Evolutionary conservation across 1,140 invertebrate species (phyloP).

Genomic region (Aphelenchoides avenae): DNA sequence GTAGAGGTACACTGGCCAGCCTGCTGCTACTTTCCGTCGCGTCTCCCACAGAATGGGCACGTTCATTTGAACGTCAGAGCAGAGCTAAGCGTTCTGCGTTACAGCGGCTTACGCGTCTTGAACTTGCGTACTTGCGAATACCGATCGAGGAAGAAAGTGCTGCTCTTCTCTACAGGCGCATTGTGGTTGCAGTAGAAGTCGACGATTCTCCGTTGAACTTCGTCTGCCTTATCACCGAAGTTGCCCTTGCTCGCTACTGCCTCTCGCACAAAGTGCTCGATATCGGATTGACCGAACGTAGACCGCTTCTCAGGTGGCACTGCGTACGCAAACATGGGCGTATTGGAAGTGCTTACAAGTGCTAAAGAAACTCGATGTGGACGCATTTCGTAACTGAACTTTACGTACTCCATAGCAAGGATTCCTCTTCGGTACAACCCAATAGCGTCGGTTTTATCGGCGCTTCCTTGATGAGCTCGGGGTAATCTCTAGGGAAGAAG

Average conservation of each 20-base stretch:
- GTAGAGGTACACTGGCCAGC: slow-evolving; percentile 22
- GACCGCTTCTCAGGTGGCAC: slow-evolving; percentile 9
- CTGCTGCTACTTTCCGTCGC: slow-evolving; percentile 9
- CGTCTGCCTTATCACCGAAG: slow-evolving; percentile 6
- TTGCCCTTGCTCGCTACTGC: slow-evolving; percentile 7
- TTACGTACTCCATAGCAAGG: slow-evolving; percentile 21
- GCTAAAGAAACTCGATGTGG: slow-evolving; percentile 3
- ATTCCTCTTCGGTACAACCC: slow-evolving; percentile 20
- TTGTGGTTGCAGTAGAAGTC: slow-evolving; percentile 18
- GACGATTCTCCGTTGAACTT: not conserved
- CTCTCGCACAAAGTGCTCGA: too few relatives aligned
- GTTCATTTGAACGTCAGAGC: slow-evolving; percentile 25
- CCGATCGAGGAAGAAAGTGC: too few relatives aligned
- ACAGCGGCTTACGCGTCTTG: slow-evolving; percentile 14
- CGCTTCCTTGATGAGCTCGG: slow-evolving; percentile 26
- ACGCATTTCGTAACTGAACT: not conserved
- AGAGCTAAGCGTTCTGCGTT: slow-evolving; percentile 10
- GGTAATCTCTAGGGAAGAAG: slow-evolving; percentile 27
- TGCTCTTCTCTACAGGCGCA: not conserved
- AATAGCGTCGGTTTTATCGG: slow-evolving; percentile 30
- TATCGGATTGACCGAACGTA: too few relatives aligned
- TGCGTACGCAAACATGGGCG: slow-evolving; percentile 3
- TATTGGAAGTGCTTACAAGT: slow-evolving; percentile 8
- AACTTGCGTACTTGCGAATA: too few relatives aligned
- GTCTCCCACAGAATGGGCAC: slow-evolving; percentile 24